Conservation (phyloP, 2,888 invertebrate species). For the Germaria angustata region DNA sequence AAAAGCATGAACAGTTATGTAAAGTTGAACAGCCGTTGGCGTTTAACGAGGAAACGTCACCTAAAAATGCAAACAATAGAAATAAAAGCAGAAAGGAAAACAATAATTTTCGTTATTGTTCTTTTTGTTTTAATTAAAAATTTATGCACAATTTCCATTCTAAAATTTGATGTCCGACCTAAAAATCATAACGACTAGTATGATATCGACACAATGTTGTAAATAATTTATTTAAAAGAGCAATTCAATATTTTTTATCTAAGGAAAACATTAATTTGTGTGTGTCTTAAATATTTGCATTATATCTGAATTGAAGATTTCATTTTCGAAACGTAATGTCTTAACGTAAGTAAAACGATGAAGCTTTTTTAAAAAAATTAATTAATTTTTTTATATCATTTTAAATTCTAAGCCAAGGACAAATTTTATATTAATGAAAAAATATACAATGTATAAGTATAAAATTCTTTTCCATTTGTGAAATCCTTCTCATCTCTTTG, state of each 20-base stretch:
- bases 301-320: no score
- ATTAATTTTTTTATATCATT: no score
- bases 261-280: no score
- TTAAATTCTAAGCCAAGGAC: no score
- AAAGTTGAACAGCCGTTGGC: constrained; percentile 65
- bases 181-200: constrained; percentile 1
- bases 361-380: no score
- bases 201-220: neutral
- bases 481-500: no score
- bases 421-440: no score
- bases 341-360: no score
- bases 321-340: no score
- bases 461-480: no score
- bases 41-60: constrained; percentile 70
- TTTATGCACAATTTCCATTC: constrained; percentile 18
- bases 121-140: constrained; percentile 46
- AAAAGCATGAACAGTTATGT: constrained; percentile 59
- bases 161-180: constrained; percentile 18
- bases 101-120: neutral
- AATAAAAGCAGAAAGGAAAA: constrained; percentile 23
- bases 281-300: no score
- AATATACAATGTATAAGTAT: no score
- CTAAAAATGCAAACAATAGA: constrained; percentile 56
- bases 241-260: neutral
- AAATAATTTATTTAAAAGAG: neutral